These are phyloP conservation scores for Cheilosia grossa DNA, from an alignment of 2,888 invertebrate genomes.

Conservation along the genomic window DNA sequence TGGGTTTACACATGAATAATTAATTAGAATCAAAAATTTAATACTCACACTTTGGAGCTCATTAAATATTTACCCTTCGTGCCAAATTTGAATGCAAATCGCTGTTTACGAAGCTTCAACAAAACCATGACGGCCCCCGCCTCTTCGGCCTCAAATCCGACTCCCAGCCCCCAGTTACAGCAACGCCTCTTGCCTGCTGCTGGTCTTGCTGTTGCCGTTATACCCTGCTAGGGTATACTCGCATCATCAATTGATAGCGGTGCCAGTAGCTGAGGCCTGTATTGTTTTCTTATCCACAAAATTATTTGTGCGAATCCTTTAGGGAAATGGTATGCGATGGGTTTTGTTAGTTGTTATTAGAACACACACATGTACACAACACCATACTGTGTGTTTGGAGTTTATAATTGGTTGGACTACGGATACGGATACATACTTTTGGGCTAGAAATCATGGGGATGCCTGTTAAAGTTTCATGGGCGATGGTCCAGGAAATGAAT, in stretches of 20 bases:
- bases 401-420: slow-evolving; percentile 37
- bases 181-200: slow-evolving; percentile 48
- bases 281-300: slow-evolving; percentile 75
- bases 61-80: slow-evolving; percentile 82
- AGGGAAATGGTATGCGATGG: slow-evolving; percentile 53
- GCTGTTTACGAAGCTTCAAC: slow-evolving; percentile 79
- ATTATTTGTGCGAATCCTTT: slow-evolving; percentile 74
- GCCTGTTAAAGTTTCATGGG: slow-evolving; percentile 67
- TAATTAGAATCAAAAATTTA: slow-evolving; percentile 83
- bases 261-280: slow-evolving; percentile 57
- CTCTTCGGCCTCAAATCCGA: slow-evolving; percentile 45
- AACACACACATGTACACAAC: slow-evolving; percentile 2
- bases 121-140: slow-evolving; percentile 58
- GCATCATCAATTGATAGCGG: slow-evolving; percentile 72
- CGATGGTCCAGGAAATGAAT: slow-evolving; percentile 62
- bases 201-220: neutral
- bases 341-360: slow-evolving; percentile 66
- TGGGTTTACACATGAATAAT: slow-evolving; percentile 82
- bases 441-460: slow-evolving; percentile 63
- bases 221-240: slow-evolving; percentile 15
- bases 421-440: slow-evolving; percentile 24
- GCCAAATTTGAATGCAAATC: slow-evolving; percentile 82
- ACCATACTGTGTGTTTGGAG: slow-evolving; percentile 1
- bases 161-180: slow-evolving; percentile 37
- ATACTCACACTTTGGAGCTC: slow-evolving; percentile 82